These are phyloP conservation scores for Scaptomyza graminum DNA, from an alignment of 1,140 invertebrate genomes.

Conservation along the genomic window DNA sequence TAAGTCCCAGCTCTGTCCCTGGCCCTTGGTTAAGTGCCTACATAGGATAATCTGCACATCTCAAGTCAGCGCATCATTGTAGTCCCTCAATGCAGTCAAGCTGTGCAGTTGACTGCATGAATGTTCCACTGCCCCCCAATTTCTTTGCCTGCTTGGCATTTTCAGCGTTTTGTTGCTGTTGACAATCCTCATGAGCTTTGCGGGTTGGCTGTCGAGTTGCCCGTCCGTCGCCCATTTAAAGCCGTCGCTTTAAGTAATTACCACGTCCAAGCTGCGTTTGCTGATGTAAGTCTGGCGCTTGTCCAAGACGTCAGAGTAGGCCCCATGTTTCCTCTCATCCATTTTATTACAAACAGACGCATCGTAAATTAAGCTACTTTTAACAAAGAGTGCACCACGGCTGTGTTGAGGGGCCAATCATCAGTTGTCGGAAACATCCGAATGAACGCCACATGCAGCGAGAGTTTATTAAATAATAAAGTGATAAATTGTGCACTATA, in stretches of 20 bases:
- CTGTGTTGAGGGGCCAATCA: conserved; percentile 43
- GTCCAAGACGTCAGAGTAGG: conserved; percentile 4
- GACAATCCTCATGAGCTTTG: conserved; percentile 51
- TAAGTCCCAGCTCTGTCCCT: conserved; percentile 14
- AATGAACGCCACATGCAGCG: conserved; percentile 31
- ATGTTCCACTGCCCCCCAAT: not conserved
- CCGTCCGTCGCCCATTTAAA: conserved; percentile 23
- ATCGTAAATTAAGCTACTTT: conserved; percentile 41
- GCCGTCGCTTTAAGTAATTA: conserved; percentile 72
- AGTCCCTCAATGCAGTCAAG: conserved; percentile 62
- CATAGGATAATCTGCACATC: conserved; percentile 76
- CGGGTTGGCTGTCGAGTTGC: conserved; percentile 47
- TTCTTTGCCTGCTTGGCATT: conserved; percentile 15
- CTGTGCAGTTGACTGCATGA: conserved; percentile 70
- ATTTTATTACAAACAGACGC: not conserved
- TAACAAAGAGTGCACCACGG: not conserved
- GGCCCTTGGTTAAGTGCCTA: conserved; percentile 72
- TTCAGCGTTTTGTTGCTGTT: conserved; percentile 39
- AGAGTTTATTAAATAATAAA: conserved; percentile 49
- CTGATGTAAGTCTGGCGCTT: conserved; percentile 11
- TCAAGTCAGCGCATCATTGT: conserved; percentile 73
- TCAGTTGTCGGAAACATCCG: conserved; percentile 5
- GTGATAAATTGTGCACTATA: conserved; percentile 19
- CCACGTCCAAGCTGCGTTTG: conserved; percentile 42
- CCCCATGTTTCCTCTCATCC: not conserved